Conservation (phyloP, 2,113 vertebrate genomes). For the Coregonus clupeaformis region DNA sequence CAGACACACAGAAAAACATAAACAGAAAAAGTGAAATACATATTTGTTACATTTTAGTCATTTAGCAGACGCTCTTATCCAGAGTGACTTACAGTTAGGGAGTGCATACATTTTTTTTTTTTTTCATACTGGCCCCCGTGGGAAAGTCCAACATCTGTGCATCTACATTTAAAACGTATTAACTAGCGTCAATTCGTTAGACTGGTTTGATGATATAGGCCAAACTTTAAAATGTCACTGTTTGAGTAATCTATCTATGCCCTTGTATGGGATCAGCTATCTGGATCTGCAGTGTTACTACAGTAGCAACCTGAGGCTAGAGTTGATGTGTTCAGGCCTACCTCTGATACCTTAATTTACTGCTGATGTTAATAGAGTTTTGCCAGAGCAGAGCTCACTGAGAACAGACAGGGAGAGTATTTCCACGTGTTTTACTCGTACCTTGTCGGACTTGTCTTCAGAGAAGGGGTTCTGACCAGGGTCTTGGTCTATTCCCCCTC, state of each 20-base stretch:
- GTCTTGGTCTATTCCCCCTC: slow-evolving; percentile 97
- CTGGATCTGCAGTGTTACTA: too few relatives aligned
- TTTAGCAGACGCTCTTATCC: too few relatives aligned
- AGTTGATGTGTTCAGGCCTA: slow-evolving; percentile 37
- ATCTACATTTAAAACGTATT: too few relatives aligned
- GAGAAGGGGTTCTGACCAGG: slow-evolving; percentile 95
- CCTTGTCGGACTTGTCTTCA: slow-evolving; percentile 95
- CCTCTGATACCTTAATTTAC: not conserved
- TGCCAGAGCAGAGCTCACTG: not conserved
- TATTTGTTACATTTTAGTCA: too few relatives aligned
- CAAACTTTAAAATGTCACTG: not conserved
- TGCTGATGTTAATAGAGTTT: not conserved
- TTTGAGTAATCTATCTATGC: not conserved
- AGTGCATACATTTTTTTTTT: too few relatives aligned
- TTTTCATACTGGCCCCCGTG: too few relatives aligned
- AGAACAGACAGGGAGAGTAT: not conserved
- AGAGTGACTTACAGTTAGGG: too few relatives aligned
- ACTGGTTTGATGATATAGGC: not conserved
- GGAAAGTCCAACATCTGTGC: not conserved
- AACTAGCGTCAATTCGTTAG: too few relatives aligned
- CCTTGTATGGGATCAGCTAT: slow-evolving; percentile 18
- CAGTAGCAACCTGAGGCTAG: slow-evolving; percentile 11
- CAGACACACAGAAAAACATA: not conserved
- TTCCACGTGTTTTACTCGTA: slow-evolving; percentile 41
- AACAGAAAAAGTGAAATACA: not conserved